Percentiles rank a stretch among this genome's conserved stretches.
Evolutionary conservation across 2,888 invertebrate genomes (phyloP).

Genomic region (Yponomeuta malinellus): DNA sequence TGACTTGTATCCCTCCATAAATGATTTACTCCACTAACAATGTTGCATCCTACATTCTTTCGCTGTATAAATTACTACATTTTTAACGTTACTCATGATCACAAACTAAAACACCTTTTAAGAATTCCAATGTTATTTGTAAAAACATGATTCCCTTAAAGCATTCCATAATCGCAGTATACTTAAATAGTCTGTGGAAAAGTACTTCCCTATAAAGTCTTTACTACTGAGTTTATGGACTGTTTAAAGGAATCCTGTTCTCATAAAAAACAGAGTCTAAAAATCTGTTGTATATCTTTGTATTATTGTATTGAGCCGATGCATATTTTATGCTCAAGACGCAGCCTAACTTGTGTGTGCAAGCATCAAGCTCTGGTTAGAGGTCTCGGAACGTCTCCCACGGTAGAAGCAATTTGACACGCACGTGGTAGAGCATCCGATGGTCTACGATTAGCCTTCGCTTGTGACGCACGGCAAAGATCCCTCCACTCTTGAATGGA

Average conservation of each 20-base stretch:
- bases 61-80: too few relatives aligned
- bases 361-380: background rate
- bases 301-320: background rate
- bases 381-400: constrained; percentile 54
- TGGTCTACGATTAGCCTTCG: constrained; percentile 44
- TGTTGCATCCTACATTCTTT: background rate
- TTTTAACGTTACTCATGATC: background rate
- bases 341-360: background rate
- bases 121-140: too few relatives aligned
- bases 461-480: constrained; percentile 46
- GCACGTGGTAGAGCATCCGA: constrained; percentile 71
- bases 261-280: too few relatives aligned
- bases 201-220: too few relatives aligned
- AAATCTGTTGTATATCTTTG: too few relatives aligned
- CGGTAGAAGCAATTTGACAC: constrained; percentile 68
- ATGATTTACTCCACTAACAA: constrained; percentile 18
- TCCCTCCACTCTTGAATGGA: constrained; percentile 46
- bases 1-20: constrained; percentile 22
- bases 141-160: too few relatives aligned
- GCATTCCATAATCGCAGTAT: too few relatives aligned
- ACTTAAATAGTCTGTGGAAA: too few relatives aligned
- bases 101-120: background rate
- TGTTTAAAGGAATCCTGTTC: too few relatives aligned
- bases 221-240: too few relatives aligned
- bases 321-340: background rate